phyloP scores from a whole-genome alignment of 2,888 invertebrate species.

The Trichopoda pennipes region DNA sequence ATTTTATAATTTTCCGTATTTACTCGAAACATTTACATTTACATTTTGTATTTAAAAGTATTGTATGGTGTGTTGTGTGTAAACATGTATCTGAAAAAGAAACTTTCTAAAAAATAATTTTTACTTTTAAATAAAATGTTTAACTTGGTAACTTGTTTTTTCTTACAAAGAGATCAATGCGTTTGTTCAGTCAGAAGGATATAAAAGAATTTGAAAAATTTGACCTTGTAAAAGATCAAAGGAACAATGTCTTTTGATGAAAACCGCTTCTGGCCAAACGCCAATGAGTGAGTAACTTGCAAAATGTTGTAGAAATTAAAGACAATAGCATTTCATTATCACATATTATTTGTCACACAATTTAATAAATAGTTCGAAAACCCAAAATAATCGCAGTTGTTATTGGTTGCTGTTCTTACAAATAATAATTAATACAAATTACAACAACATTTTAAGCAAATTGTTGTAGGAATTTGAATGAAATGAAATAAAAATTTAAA shows the following conservation, averaged over 20 bases:
- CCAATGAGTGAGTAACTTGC: constrained; percentile 56
- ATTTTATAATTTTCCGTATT: no score
- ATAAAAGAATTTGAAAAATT: constrained; percentile 47
- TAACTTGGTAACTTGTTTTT: not conserved
- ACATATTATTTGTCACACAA: constrained; percentile 18
- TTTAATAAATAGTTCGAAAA: constrained; percentile 40
- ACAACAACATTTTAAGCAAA: constrained; percentile 55
- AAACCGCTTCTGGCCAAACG: constrained; percentile 13
- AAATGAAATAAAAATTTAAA: constrained; percentile 8
- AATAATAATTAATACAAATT: constrained; percentile 51
- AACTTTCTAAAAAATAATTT: no score
- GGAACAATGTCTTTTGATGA: constrained; percentile 36
- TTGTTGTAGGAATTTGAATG: constrained; percentile 36
- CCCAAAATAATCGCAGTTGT: not conserved
- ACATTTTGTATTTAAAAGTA: no score
- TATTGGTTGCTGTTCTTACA: not conserved
- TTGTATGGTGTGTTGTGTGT: no score
- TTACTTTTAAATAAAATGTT: no score
- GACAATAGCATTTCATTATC: constrained; percentile 26
- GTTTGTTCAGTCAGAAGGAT: constrained; percentile 23
- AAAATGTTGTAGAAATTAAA: constrained; percentile 49
- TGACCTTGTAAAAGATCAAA: constrained; percentile 62
- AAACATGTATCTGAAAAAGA: no score
- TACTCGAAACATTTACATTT: no score
- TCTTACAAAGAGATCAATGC: constrained; percentile 51